Evolutionary conservation across 2,797 vertebrate species (phyloP), one percentile per base, ranked within the genome.

Genomic region (Tinamus major): DNA sequence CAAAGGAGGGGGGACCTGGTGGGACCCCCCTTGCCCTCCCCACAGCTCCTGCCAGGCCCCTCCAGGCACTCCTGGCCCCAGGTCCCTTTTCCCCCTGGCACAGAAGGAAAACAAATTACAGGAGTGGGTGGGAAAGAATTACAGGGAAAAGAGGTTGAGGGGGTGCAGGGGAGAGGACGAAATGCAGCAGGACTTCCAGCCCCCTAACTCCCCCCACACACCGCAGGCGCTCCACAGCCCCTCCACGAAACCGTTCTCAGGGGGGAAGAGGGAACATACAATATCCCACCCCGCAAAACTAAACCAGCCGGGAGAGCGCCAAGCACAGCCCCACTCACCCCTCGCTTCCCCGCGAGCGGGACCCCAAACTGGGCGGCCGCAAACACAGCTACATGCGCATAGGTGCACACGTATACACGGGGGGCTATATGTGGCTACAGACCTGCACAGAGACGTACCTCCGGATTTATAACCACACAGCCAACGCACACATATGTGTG

Each of bases 341-440:
- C 16, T 64, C 61, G 26, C 23, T 19, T 79, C 42, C 29, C 24
- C 5, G 29, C 5, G 12, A 37, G 83, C 46, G 31, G 68, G 85
- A 42, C 16, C 64, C 26, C 51, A 63, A 35, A 53, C 15, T 16
- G 4, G 53, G 53, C 53, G 16, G 5, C 56, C 62, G 61, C 13
- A 49, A 24, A 27, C 2, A 6, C 1, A 2, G 4, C 12, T 21
- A 37, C n/a, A 23, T 11, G 6, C 8, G 48, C 49, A 33, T 17
- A 20, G 13, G 23, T 9, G 33, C 6, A 27, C 53, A 11, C 13
- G 33, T 3, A 21, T 3, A 6, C 8, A 4, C 12, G 23, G 24
- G 14, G 6, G 10, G 24, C 10, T 19, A 48, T 27, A 41, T 1
- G 20, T 6, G 21, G n/a, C 23, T 3, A 59, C 9, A 49, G 19